Evolutionary conservation across 2,888 invertebrate genomes (phyloP), one percentile per base, ranked within the genome.

Genomic region (Mongoloraphidia duomilia): DNA sequence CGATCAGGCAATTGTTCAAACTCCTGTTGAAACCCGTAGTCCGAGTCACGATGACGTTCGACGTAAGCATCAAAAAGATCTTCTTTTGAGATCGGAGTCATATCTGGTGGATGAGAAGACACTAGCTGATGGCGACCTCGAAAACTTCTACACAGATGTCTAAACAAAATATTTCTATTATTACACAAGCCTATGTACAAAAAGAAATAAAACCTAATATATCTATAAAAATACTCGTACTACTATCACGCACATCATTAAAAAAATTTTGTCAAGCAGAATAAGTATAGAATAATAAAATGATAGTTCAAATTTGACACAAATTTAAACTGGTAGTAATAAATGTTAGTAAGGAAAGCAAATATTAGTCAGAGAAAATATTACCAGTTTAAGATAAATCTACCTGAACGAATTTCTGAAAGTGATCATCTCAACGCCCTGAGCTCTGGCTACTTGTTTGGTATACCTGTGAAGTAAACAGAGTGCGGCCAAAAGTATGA

Each of bases 1-100:
- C 86, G 78, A 60, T 90, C 91, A 0, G 92, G 92, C 9, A 92
- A 69, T 65, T 88, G 70, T 74, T 92, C 92, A 61, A 91, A 92
- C 66, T 92, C 92, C 53, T 88, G 84, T 63, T 91, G 83, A 69
- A 92, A 93, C 1, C 90, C 88, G 60, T 89, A 87, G 65, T 92
- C 92, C 0, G 88, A 88, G 66, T 92, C 89, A 35, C 82, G 77
- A 60, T 90, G 89, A 2, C 89, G 76, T 58, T 88, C 87, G 2
- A 84, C 74, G 61, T 85, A 92, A 0, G 89, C 82, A 43, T 79
- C 75, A 1, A 85, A 76, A 4, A 93, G 71, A 44, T 88, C 84
- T 2, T 75, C 72, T 58, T 79, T 80, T 2, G 80, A 71, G 58
- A 92, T 82, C 0, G 92, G 88, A 35, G 85, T 82, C 72, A 88